phyloP scores from a whole-genome alignment of 2,797 vertebrate genomes.

The Premnoplex brunnescens region DNA sequence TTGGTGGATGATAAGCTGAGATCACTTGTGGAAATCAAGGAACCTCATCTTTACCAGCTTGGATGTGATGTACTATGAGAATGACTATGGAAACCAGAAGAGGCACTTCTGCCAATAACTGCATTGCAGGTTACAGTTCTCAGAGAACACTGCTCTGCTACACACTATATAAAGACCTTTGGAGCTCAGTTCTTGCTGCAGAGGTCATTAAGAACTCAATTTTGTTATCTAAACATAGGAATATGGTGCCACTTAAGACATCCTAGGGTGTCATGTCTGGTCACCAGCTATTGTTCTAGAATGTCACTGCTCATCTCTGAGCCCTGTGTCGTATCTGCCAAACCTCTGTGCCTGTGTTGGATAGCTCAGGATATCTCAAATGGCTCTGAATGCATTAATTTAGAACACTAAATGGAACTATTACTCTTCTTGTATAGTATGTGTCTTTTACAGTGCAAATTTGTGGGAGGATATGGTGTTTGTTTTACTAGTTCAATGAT shows the following conservation, averaged over 20 bases:
- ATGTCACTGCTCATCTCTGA: neutral
- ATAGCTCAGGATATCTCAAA: neutral
- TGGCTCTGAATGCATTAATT: neutral
- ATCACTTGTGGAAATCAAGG: neutral
- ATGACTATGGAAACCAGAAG: neutral
- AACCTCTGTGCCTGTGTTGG: fast-evolving
- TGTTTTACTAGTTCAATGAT: neutral
- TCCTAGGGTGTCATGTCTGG: neutral
- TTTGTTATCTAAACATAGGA: neutral
- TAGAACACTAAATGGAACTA: neutral
- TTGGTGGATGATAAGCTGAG: neutral
- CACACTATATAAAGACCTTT: neutral
- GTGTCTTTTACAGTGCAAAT: neutral
- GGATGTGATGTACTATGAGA: fast-evolving
- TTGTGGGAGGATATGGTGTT: neutral
- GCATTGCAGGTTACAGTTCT: neutral
- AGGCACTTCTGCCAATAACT: neutral
- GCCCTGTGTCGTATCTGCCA: neutral
- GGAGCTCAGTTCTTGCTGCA: neutral
- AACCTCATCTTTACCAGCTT: neutral
- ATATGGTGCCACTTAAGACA: neutral
- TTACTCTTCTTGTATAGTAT: neutral
- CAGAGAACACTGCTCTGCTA: neutral
- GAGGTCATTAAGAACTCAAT: neutral
- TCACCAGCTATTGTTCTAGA: neutral